Conservation (phyloP, 2,888 invertebrate species). For the Nasonia oneida region DNA sequence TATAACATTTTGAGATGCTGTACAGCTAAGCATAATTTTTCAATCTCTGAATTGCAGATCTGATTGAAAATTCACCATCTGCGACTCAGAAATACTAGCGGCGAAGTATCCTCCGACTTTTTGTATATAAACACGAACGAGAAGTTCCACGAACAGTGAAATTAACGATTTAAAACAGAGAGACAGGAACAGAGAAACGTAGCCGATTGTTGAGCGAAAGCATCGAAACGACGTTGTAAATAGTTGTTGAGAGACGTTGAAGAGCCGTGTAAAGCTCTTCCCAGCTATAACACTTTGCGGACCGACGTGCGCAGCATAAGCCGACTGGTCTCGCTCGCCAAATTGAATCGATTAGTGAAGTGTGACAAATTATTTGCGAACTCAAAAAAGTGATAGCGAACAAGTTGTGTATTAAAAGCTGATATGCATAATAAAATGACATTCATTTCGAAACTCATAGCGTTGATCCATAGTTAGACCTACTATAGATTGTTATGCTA, state of each 20-base stretch:
- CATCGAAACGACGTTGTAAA: constrained; percentile 43
- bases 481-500: too few relatives aligned
- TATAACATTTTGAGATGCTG: background rate
- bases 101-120: constrained; percentile 67
- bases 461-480: background rate
- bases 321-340: background rate
- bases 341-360: constrained; percentile 33
- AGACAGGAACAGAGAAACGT: constrained; percentile 19
- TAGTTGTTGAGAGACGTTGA: constrained; percentile 25
- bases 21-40: constrained; percentile 43
- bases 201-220: constrained; percentile 26
- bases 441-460: constrained; percentile 17
- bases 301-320: background rate
- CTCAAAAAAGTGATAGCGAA: constrained; percentile 33
- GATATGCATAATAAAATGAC: constrained; percentile 50
- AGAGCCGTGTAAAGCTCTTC: constrained; percentile 21
- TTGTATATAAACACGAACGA: constrained; percentile 69
- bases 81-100: constrained; percentile 67
- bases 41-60: constrained; percentile 73
- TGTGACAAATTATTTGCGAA: constrained; percentile 31
- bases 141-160: constrained; percentile 57
- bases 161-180: constrained; percentile 19
- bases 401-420: constrained; percentile 44
- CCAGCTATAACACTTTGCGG: background rate
- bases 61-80: constrained; percentile 69